Evolutionary conservation across 1,140 invertebrate genomes (phyloP).

Genomic region (Myzus persicae): DNA sequence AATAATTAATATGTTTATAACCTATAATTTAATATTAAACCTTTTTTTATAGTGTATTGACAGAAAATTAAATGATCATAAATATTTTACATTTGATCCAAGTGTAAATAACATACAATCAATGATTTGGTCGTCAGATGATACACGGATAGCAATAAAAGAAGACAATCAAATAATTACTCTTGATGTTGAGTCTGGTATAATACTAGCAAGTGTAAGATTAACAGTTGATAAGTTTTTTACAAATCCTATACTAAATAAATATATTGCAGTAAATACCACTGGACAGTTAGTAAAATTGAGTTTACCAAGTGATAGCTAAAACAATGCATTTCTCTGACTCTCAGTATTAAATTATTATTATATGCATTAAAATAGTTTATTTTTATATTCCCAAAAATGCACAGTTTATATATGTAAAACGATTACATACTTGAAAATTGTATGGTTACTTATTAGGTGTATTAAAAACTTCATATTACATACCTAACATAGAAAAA

Average conservation of each 20-base stretch:
- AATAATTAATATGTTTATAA: conserved; percentile 8
- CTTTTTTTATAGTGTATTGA: conserved; percentile 33
- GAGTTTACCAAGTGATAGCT: not conserved
- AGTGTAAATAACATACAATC: conserved; percentile 40
- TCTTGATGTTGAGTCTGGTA: conserved; percentile 23
- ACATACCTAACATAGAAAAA: not conserved
- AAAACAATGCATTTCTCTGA: not conserved
- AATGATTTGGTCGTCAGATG: conserved; percentile 40
- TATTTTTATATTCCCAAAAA: not conserved
- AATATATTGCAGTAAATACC: conserved; percentile 31
- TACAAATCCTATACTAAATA: not conserved
- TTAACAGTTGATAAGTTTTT: conserved; percentile 36
- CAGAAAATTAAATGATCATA: not conserved
- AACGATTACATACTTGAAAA: not conserved
- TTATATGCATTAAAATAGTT: no score
- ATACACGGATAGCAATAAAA: conserved; percentile 26
- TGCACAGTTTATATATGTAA: not conserved
- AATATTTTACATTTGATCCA: not conserved
- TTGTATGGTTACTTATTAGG: not conserved
- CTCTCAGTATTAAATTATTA: not conserved
- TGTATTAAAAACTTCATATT: no score
- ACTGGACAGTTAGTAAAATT: conserved; percentile 37
- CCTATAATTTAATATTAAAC: not conserved
- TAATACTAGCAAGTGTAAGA: conserved; percentile 34
- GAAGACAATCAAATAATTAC: conserved; percentile 49